Percentiles rank a stretch among this genome's conserved stretches.
phyloP scores from a whole-genome alignment of 2,888 invertebrate genomes.

The Agrotis exclamationis region DNA sequence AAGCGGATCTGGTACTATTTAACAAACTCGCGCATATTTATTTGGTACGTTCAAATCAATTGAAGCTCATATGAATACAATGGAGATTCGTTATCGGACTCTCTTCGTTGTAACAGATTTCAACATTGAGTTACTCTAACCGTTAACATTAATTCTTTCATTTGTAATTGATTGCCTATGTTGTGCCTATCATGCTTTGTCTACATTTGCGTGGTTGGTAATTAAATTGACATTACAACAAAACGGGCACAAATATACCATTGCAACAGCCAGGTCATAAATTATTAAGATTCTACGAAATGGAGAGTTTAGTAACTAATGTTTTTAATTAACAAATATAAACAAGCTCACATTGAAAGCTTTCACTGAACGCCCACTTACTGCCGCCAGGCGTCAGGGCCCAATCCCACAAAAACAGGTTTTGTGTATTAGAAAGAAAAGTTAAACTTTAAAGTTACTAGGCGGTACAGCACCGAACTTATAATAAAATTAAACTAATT shows the following conservation, averaged over 20 bases:
- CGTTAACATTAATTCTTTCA: slow-evolving; percentile 65
- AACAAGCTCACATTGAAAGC: slow-evolving; percentile 75
- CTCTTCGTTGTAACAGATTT: slow-evolving; percentile 67
- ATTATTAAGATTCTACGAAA: slow-evolving; percentile 71
- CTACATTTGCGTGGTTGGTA: slow-evolving; percentile 9
- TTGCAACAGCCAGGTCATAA: slow-evolving; percentile 42
- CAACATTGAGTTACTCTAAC: slow-evolving; percentile 68
- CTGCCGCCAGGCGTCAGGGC: slow-evolving; percentile 60
- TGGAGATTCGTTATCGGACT: slow-evolving; percentile 76
- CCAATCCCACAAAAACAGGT: slow-evolving; percentile 68
- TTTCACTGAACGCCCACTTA: slow-evolving; percentile 85
- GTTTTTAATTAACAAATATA: slow-evolving; percentile 75
- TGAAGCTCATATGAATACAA: slow-evolving; percentile 83
- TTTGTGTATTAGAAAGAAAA: slow-evolving; percentile 65
- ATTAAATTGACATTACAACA: slow-evolving; percentile 26
- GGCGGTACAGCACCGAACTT: slow-evolving; percentile 63
- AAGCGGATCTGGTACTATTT: slow-evolving; percentile 73
- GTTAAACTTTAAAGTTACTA: slow-evolving; percentile 54
- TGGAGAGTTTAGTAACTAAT: slow-evolving; percentile 78
- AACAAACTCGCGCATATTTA: slow-evolving; percentile 72
- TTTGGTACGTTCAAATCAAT: slow-evolving; percentile 72
- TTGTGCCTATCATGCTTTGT: slow-evolving; percentile 29
- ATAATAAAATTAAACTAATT: slow-evolving; percentile 78
- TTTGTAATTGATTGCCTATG: slow-evolving; percentile 33
- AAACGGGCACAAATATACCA: slow-evolving; percentile 17